These are phyloP conservation scores for Urophycis tenuis DNA, from an alignment of 2,797 vertebrate species.

Conservation along the genomic window DNA sequence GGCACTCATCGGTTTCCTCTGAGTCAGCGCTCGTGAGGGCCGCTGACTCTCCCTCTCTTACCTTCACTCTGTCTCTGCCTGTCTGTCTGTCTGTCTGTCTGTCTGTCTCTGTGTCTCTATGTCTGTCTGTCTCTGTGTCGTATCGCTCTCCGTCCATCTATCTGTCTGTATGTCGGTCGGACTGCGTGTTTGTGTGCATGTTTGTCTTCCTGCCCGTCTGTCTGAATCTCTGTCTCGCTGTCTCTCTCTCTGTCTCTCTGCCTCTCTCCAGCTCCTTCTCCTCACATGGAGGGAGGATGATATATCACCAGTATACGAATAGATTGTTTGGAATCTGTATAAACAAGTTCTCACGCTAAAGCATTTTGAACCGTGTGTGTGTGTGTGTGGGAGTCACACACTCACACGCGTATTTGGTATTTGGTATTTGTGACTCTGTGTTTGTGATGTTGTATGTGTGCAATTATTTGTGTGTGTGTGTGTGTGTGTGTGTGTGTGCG, in stretches of 20 bases:
- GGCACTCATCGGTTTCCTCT: background rate
- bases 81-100: background rate
- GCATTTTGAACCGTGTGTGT: background rate
- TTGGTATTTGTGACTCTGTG: no score
- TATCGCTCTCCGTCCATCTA: background rate
- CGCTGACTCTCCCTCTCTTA: background rate
- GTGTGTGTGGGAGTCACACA: background rate
- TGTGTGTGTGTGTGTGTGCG: background rate
- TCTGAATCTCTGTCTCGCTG: no score
- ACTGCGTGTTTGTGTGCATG: no score
- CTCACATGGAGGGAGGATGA: background rate
- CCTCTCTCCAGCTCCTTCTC: background rate
- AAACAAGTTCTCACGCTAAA: background rate
- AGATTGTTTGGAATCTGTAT: constrained; percentile 1
- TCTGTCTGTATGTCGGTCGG: no score
- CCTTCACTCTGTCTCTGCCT: background rate
- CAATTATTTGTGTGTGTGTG: background rate
- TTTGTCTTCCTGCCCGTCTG: no score
- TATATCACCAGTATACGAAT: background rate
- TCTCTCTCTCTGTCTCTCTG: constrained; percentile 2
- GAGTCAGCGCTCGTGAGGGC: background rate
- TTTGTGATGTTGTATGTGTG: background rate
- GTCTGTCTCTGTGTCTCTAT: background rate
- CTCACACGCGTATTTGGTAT: background rate
- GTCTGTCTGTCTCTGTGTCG: background rate